phyloP scores from a whole-genome alignment of 2,113 vertebrate genomes.

The Bagarius yarrelli region DNA sequence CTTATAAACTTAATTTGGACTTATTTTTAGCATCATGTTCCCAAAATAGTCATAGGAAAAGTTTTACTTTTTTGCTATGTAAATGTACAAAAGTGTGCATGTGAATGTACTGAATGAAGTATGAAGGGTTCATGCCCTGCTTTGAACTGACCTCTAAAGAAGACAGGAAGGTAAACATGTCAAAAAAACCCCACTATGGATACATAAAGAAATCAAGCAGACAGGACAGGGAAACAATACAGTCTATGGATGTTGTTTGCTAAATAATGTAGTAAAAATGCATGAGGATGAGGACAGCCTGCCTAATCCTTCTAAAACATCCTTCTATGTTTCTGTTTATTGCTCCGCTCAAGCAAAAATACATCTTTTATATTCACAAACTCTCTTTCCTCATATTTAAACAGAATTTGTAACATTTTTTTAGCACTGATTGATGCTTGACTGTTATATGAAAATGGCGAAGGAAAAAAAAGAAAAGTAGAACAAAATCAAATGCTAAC shows the following conservation, averaged over 20 bases:
- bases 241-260: conserved; percentile 48
- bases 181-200: conserved; percentile 32
- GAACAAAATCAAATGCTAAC: conserved; percentile 30
- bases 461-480: conserved; percentile 35
- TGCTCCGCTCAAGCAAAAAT: conserved; percentile 35
- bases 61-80: not conserved
- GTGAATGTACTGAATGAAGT: not conserved
- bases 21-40: too few relatives aligned
- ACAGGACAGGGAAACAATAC: conserved; percentile 34
- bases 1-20: too few relatives aligned
- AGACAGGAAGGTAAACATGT: conserved; percentile 19
- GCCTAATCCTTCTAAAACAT: conserved; percentile 45
- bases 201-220: conserved; percentile 52
- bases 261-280: conserved; percentile 50
- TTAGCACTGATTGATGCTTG: conserved; percentile 26
- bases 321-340: conserved; percentile 39
- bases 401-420: conserved; percentile 23
- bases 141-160: conserved; percentile 3
- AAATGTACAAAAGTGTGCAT: not conserved
- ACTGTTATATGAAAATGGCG: conserved; percentile 52
- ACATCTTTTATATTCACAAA: conserved; percentile 26
- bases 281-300: conserved; percentile 37
- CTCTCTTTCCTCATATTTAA: conserved; percentile 25
- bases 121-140: not conserved
- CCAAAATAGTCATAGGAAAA: not conserved